Evolutionary conservation across 2,797 vertebrate genomes (phyloP), one percentile per base, ranked within the genome.

Genomic region (Lithobates pipiens): DNA sequence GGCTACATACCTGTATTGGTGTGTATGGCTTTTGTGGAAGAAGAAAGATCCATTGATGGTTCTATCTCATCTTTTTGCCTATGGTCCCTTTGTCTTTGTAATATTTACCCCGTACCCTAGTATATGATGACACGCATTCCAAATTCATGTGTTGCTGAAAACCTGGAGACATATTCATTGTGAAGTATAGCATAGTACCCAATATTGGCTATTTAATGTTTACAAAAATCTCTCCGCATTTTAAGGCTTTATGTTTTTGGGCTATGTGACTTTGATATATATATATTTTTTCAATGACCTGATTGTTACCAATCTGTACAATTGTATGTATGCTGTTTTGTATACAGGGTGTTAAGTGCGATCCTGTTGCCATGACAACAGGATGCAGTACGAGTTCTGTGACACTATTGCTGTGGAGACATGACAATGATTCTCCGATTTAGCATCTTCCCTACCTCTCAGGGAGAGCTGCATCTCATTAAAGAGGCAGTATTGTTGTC

Each of bases 401-500:
- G 80, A 87, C 85, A 87, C 81, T 83, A 76, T 87, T 83, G 80
- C 85, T 74, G 83, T 83, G 76, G 76, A 63, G 65, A 87, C 85
- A 76, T 50, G 81, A 87, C 80, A 83, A 87, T 87, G 85, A 83
- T 83, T 87, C 76, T 87, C 85, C 44, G 78, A 87, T 87, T 87
- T 87, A 87, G 85, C 85, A 87, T 87, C 85, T 87, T 83, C 70
- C 63, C 81, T 83, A 82, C 71, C 85, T 87, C 85, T 83, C 80
- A 71, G 65, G 46, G 69, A 78, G 70, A 83, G 61, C 80, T 57
- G 76, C 76, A 83, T 87, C 76, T 87, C 76, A 73, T 87, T 87
- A 86, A 87, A 73, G 42, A 77, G 76, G 69, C 76, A 83, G 70
- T 32, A 80, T 23, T 34, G 10, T 67, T 87, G 85, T 83, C 81